Conservation (phyloP, 2,797 vertebrate species). For the Cirrhinus molitorella region DNA sequence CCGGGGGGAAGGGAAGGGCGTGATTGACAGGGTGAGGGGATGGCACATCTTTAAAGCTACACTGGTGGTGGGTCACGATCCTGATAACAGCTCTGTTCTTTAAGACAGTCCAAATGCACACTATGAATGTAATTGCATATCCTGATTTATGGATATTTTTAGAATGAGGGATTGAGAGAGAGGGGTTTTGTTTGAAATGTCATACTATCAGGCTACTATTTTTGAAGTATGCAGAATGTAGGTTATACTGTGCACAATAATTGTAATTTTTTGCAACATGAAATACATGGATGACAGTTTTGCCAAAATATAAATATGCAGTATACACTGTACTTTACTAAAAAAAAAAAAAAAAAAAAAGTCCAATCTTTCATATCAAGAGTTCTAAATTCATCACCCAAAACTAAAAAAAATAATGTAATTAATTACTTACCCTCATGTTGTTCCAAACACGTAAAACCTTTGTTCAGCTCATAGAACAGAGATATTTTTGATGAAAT, state of each 20-base stretch:
- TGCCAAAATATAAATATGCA: background rate
- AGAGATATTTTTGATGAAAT: too few species aligned
- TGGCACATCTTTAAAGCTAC: slow-evolving; percentile 32
- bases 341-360: too few species aligned
- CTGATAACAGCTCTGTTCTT: slow-evolving; percentile 58
- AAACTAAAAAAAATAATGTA: too few species aligned
- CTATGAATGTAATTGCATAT: background rate
- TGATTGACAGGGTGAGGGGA: slow-evolving; percentile 46
- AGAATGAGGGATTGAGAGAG: background rate
- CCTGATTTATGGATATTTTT: background rate
- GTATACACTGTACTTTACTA: too few species aligned
- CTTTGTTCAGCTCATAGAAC: too few species aligned
- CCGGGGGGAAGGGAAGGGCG: slow-evolving; percentile 61
- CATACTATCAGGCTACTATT: background rate
- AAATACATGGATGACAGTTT: slow-evolving; percentile 10
- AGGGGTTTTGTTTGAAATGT: background rate
- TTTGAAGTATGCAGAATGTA: slow-evolving; percentile 1
- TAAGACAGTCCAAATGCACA: slow-evolving; percentile 32
- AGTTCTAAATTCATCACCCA: too few species aligned
- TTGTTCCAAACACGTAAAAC: too few species aligned
- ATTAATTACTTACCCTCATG: too few species aligned
- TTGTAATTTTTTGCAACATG: background rate
- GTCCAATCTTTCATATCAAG: background rate
- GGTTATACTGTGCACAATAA: background rate
- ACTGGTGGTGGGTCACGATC: slow-evolving; percentile 28